Base-by-base conservation (phyloP, 2,113 vertebrate genomes). In the Cinclus mexicanus region DNA sequence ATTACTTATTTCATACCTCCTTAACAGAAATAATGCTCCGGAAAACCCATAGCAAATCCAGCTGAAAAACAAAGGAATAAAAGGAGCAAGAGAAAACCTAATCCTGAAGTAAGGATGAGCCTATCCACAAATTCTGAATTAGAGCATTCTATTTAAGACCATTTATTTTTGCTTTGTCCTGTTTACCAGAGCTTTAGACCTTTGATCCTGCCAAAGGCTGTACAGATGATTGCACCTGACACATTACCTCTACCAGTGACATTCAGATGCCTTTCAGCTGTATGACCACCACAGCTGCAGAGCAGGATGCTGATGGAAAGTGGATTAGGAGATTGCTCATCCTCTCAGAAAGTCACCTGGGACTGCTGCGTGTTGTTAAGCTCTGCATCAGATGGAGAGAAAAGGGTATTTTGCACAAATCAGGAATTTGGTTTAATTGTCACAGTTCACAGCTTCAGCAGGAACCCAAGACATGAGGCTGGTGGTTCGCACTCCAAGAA, bases 101-200 rank as follows among this genome's bases (percentile, higher is more conserved):
- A 78, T 50, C n/a, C 47, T 91, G 46, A 57, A 59, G 56, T 5
- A 26, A 31, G 37, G 33, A 87, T 57, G 15, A 85, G 37, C 33
- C 44, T 20, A 81, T 68, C 57, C 60, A 49, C 8, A 3, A 82
- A 29, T 19, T 70, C 50, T 1, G 8, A 92, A 42, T 44, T 53
- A 71, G 25, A 70, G 29, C 56, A 61, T 78, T 90, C 71, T 78
- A 56, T 80, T 92, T 93, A 69, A 65, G 86, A 50, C 21, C 3
- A 4, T 87, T 83, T 63, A 82, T 95, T 47, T 65, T 84, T 93
- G 60, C 71, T 93, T 33, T 95, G 31, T 71, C 88, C 72, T 81
- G 17, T 80, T 81, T 88, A 79, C 29, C 68, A 65, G 78, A 83
- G 77, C 56, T 83, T 79, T 56, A 94, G 87, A 91, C 75, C 94